Evolutionary conservation across 2,797 vertebrate genomes (phyloP).

Genomic region (Danio choprae): DNA sequence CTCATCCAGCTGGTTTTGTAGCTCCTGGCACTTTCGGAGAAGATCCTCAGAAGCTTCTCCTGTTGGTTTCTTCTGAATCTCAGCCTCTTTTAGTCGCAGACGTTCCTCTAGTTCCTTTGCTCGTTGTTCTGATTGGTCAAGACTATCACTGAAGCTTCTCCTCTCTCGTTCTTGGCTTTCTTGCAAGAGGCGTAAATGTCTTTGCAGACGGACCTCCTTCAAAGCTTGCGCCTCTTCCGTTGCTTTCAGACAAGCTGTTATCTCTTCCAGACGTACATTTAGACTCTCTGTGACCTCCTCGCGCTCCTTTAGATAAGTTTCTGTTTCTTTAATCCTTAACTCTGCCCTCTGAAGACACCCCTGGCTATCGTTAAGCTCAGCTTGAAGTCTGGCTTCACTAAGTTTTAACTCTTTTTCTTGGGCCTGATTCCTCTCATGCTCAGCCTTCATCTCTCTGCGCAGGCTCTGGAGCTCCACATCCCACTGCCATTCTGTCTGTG

Average conservation of each 20-base stretch:
- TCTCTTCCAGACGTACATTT: slow-evolving; percentile 78
- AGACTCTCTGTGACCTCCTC: slow-evolving; percentile 80
- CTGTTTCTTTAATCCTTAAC: slow-evolving; percentile 79
- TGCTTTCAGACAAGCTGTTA: slow-evolving; percentile 77
- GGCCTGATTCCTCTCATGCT: slow-evolving; percentile 78
- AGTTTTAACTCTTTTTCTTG: slow-evolving; percentile 82
- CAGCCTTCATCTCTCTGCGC: slow-evolving; percentile 83
- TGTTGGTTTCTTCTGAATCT: slow-evolving; percentile 75
- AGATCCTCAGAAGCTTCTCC: slow-evolving; percentile 82
- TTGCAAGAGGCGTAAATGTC: slow-evolving; percentile 85
- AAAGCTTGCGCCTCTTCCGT: slow-evolving; percentile 83
- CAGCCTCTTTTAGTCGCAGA: slow-evolving; percentile 85
- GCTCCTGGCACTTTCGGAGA: slow-evolving; percentile 81
- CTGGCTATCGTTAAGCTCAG: slow-evolving; percentile 83
- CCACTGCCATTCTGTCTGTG: slow-evolving; percentile 64
- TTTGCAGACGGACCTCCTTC: slow-evolving; percentile 88
- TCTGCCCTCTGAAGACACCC: slow-evolving; percentile 79
- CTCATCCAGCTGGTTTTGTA: slow-evolving; percentile 82
- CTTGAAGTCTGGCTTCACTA: slow-evolving; percentile 73
- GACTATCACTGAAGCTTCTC: slow-evolving; percentile 79
- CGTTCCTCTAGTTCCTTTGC: slow-evolving; percentile 84
- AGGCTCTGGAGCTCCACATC: slow-evolving; percentile 81
- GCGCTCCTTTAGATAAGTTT: slow-evolving; percentile 78
- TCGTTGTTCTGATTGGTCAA: slow-evolving; percentile 85
- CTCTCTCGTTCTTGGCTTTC: slow-evolving; percentile 91